Conservation (phyloP, 2,113 vertebrate genomes). For the Syngnathus scovelli region DNA sequence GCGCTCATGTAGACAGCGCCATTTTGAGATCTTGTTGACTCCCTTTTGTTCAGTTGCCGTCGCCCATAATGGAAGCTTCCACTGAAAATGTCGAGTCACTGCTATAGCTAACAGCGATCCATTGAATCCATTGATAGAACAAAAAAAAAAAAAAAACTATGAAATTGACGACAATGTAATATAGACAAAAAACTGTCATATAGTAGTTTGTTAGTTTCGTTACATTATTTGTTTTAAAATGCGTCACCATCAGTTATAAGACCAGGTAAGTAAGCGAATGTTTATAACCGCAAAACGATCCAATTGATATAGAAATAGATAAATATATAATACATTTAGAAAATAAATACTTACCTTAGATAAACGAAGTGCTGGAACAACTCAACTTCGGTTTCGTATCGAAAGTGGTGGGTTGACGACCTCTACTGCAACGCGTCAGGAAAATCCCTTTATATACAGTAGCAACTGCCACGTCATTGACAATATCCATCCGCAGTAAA, state of each 20-base stretch:
- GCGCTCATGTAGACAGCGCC: conserved; percentile 38
- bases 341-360: no score
- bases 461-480: conserved; percentile 14
- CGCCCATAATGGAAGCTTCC: conserved; percentile 45
- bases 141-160: no score
- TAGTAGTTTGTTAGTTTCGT: not conserved
- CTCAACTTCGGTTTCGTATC: no score
- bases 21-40: conserved; percentile 56
- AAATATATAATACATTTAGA: no score
- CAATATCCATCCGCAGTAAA: conserved; percentile 43
- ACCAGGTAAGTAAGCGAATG: not conserved
- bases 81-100: conserved; percentile 45
- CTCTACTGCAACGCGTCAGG: no score
- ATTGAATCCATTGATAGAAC: no score
- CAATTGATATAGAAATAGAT: no score
- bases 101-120: not conserved
- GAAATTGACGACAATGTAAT: not conserved
- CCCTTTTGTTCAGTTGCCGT: conserved; percentile 44
- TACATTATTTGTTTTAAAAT: not conserved
- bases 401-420: no score
- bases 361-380: not conserved
- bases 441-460: conserved; percentile 21
- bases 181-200: not conserved
- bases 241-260: not conserved
- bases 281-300: no score